A percentile compares a stretch with the other conserved stretches of the same genome.
These are phyloP conservation scores for Choloepus didactylus DNA, from an alignment of 2,797 vertebrate genomes.

Conservation along the genomic window DNA sequence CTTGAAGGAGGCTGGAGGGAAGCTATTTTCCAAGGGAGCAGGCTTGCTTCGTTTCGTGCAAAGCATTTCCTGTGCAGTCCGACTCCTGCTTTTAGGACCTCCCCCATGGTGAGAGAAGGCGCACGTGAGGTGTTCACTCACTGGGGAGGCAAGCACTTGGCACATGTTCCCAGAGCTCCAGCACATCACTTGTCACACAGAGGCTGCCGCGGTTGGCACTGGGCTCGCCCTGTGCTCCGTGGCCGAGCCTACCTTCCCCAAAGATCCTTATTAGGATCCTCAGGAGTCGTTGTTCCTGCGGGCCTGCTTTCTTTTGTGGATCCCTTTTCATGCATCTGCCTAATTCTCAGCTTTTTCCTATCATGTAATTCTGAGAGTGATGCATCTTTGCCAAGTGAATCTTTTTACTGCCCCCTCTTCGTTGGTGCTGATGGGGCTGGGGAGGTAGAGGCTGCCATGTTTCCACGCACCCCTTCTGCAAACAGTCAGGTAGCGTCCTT, in stretches of 20 bases:
- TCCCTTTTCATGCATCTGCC: background rate
- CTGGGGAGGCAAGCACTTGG: conserved; percentile 39
- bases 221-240: rapidly evolving
- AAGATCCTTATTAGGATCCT: background rate
- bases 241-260: background rate
- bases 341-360: background rate
- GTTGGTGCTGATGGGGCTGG: background rate
- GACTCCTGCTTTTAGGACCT: conserved; percentile 59
- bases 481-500: background rate
- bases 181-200: background rate
- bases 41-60: conserved; percentile 74
- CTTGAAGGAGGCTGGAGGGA: conserved; percentile 66
- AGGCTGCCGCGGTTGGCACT: background rate
- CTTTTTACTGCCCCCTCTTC: background rate
- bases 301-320: background rate
- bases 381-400: background rate
- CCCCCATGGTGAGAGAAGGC: background rate
- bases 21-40: conserved; percentile 63
- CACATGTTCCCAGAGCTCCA: background rate
- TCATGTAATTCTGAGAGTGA: background rate
- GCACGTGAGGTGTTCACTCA: background rate
- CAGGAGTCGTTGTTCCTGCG: rapidly evolving
- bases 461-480: background rate
- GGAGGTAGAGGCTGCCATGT: too few relatives aligned
- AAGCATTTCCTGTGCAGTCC: conserved; percentile 61